Evolutionary conservation across 1,140 invertebrate species (phyloP).

Genomic region (Chionoecetes opilio): DNA sequence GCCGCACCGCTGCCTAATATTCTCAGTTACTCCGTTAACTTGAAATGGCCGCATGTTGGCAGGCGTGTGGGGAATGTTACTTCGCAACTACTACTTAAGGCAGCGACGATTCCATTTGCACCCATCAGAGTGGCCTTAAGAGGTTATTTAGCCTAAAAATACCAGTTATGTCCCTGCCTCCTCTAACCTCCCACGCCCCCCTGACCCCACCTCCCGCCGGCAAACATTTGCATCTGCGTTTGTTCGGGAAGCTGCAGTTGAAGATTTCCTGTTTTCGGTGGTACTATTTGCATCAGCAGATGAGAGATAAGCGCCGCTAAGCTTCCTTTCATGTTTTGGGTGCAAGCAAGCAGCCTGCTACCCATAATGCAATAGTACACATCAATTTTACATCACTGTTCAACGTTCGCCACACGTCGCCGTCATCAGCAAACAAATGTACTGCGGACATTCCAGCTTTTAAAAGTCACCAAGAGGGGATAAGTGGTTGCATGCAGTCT

Average conservation of each 20-base stretch:
- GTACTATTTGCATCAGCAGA: not conserved
- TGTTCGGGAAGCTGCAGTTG: not conserved
- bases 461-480: not conserved
- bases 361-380: not conserved
- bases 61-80: not conserved
- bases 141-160: constrained; percentile 21
- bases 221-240: not conserved
- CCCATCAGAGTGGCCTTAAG: not conserved
- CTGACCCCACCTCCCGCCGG: not conserved
- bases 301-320: not conserved
- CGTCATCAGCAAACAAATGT: not conserved
- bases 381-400: not conserved
- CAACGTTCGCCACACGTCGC: not conserved
- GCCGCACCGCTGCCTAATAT: not conserved
- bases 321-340: not conserved
- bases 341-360: not conserved
- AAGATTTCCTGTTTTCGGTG: constrained; percentile 2
- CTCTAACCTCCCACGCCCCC: not conserved
- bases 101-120: constrained; percentile 7
- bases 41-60: not conserved
- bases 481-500: not conserved
- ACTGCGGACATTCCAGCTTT: not conserved
- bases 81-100: not conserved
- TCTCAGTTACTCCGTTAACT: not conserved
- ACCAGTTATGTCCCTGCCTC: not conserved